These are phyloP conservation scores for Pristionchus mayeri DNA, from an alignment of 2,888 invertebrate species.

Conservation along the genomic window DNA sequence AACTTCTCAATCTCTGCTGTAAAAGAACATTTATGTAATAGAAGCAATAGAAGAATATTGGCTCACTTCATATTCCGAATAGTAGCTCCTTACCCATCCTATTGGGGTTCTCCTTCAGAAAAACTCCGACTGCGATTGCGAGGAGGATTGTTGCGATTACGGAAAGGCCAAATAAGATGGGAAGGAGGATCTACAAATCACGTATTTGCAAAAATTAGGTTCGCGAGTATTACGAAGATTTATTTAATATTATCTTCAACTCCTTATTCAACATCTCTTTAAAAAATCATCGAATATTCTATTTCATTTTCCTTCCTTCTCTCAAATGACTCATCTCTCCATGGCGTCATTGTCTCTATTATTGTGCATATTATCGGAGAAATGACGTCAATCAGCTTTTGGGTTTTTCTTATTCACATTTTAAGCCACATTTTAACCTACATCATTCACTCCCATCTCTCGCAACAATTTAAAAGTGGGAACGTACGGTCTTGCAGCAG, in stretches of 20 bases:
- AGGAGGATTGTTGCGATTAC: not conserved
- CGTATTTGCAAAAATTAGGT: not conserved
- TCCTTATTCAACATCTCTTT: not conserved
- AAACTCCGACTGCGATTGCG: not conserved
- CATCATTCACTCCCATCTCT: too few relatives aligned
- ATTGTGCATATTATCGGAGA: not conserved
- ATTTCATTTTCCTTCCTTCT: not conserved
- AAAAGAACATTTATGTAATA: not conserved
- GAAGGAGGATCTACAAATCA: not conserved
- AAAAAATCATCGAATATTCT: not conserved
- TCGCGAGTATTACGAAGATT: not conserved
- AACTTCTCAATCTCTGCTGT: not conserved
- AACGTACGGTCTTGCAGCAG: conserved; percentile 25
- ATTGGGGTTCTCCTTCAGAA: not conserved
- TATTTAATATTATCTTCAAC: not conserved
- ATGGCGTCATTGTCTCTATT: not conserved
- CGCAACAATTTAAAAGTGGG: too few relatives aligned
- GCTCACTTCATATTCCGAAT: too few relatives aligned
- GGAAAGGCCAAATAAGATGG: not conserved
- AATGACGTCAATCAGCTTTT: not conserved
- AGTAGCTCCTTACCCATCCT: not conserved
- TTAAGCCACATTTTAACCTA: not conserved
- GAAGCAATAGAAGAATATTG: not conserved
- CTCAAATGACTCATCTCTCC: not conserved
- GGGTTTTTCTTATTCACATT: not conserved